Percentiles rank a stretch among this genome's conserved stretches.
These are phyloP conservation scores for Caenorhabditis sp. DNA, from an alignment of 2,888 invertebrate species.

Conservation along the genomic window DNA sequence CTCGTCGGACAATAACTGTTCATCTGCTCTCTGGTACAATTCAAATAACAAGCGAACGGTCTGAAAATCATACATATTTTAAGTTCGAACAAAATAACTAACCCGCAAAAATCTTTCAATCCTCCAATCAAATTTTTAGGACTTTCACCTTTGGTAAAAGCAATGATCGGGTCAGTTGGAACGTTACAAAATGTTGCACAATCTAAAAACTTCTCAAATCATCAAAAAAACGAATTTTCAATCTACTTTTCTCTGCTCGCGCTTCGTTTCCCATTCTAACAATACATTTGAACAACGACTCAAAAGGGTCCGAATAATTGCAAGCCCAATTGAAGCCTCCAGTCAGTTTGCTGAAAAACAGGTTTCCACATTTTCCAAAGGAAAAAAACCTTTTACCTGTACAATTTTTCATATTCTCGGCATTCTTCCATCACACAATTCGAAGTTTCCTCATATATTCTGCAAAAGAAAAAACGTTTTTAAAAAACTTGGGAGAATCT, in stretches of 20 bases:
- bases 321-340: slow-evolving; percentile 13
- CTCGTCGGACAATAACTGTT: slow-evolving; percentile 15
- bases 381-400: not conserved
- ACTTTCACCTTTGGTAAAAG: not conserved
- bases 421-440: not conserved
- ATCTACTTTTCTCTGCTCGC: slow-evolving; percentile 1
- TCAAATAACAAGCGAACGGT: slow-evolving; percentile 12
- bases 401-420: not conserved
- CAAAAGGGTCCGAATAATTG: not conserved
- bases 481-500: not conserved
- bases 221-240: not conserved
- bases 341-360: slow-evolving; percentile 1
- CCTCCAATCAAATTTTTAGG: slow-evolving; percentile 1
- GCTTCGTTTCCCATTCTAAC: slow-evolving; percentile 8
- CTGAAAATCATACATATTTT: slow-evolving; percentile 1
- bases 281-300: slow-evolving; percentile 1
- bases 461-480: slow-evolving; percentile 2
- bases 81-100: not conserved
- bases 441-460: not conserved
- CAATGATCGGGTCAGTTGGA: not conserved
- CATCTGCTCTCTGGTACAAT: slow-evolving; percentile 11
- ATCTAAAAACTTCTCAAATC: not conserved
- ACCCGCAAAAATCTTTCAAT: slow-evolving; percentile 7
- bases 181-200: slow-evolving; percentile 2
- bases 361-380: not conserved